Evolutionary conservation across 2,888 invertebrate species (phyloP).

Genomic region (Athetis lepigone): DNA sequence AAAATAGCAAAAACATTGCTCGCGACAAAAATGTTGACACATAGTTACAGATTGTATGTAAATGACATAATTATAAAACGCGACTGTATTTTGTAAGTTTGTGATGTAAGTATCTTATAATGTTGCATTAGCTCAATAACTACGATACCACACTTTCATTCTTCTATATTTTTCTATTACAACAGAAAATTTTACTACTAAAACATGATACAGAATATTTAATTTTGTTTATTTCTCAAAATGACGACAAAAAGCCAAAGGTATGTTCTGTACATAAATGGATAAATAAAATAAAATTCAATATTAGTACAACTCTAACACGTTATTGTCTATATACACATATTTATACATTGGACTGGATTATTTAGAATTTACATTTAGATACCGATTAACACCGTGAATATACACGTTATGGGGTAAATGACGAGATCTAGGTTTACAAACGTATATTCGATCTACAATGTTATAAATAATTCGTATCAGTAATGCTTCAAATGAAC

Average conservation of each 20-base stretch:
- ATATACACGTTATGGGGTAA: conserved; percentile 43
- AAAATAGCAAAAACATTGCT: not conserved
- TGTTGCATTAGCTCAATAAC: conserved; percentile 6
- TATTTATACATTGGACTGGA: conserved; percentile 77
- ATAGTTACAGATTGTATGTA: not conserved
- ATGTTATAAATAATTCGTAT: conserved; percentile 60
- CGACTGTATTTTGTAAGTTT: conserved; percentile 10
- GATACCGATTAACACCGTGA: conserved; percentile 55
- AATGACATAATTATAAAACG: conserved; percentile 8
- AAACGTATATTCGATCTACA: conserved; percentile 49
- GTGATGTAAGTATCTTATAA: conserved; percentile 7
- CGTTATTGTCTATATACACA: conserved; percentile 86
- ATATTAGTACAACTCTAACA: conserved; percentile 66
- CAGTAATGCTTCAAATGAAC: conserved; percentile 45
- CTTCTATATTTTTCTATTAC: not conserved
- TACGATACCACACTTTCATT: not conserved
- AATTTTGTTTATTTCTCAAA: conserved; percentile 6
- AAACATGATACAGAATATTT: conserved; percentile 25
- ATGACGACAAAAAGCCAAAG: conserved; percentile 14
- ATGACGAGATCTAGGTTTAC: conserved; percentile 60
- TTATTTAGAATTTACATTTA: conserved; percentile 61
- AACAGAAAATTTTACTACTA: conserved; percentile 5
- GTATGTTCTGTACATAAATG: conserved; percentile 61
- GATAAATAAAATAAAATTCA: conserved; percentile 59
- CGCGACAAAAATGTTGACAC: not conserved